Evolutionary conservation across 1,140 invertebrate genomes (phyloP).

Genomic region (Trichoplusia ni): DNA sequence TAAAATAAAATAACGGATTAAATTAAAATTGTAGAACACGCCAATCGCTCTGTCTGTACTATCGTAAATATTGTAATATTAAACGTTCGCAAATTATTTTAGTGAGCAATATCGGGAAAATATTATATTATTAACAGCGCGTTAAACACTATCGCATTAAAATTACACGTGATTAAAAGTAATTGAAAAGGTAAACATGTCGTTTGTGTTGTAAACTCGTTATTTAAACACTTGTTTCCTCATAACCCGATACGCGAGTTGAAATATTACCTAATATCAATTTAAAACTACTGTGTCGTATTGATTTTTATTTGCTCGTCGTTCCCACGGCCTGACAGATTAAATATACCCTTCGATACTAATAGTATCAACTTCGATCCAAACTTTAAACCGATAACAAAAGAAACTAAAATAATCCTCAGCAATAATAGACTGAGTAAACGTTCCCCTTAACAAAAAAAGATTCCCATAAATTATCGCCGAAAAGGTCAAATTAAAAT

Average conservation of each 20-base stretch:
- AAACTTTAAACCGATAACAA: constrained; percentile 66
- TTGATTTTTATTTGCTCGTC: constrained; percentile 5
- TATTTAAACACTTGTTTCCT: not conserved
- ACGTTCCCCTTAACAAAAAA: constrained; percentile 68
- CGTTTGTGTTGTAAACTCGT: not conserved
- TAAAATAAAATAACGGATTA: constrained; percentile 38
- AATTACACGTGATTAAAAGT: constrained; percentile 3
- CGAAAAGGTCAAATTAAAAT: constrained; percentile 82
- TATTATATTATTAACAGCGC: not conserved
- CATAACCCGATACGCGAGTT: not conserved
- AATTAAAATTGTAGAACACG: constrained; percentile 37
- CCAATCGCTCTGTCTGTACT: constrained; percentile 12
- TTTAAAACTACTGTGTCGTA: not conserved
- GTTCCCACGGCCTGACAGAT: constrained; percentile 29
- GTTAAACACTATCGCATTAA: constrained; percentile 8
- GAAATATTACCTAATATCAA: not conserved
- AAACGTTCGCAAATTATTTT: constrained; percentile 2
- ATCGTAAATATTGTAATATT: constrained; percentile 18
- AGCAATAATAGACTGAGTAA: constrained; percentile 77
- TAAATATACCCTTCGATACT: constrained; percentile 31
- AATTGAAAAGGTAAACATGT: constrained; percentile 10
- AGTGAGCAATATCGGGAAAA: constrained; percentile 8
- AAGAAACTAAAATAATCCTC: constrained; percentile 68
- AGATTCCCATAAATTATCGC: constrained; percentile 80
- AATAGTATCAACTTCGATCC: constrained; percentile 47